A percentile compares a stretch with the other conserved stretches of the same genome.
Conservation (phyloP, 2,888 invertebrate genomes). For the Diadromus collaris region DNA sequence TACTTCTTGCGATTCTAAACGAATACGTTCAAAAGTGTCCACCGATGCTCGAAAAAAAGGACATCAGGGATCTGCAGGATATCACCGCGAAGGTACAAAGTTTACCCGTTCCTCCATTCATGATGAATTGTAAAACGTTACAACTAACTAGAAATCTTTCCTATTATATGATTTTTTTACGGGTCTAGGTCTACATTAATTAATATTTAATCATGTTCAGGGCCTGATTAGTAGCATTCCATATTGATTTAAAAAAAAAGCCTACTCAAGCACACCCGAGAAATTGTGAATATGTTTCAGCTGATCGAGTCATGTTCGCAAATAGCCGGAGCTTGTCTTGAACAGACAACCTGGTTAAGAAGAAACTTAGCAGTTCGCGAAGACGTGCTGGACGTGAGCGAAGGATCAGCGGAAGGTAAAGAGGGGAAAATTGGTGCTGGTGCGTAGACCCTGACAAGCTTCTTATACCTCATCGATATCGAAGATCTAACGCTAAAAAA, state of each 20-base stretch:
- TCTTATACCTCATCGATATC: background rate
- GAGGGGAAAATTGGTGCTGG: constrained; percentile 74
- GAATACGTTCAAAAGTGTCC: constrained; percentile 92
- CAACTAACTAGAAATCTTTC: background rate
- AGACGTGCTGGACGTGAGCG: constrained; percentile 81
- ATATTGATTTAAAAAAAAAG: background rate
- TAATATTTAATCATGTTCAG: background rate
- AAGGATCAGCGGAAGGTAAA: constrained; percentile 77
- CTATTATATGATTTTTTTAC: constrained; percentile 40
- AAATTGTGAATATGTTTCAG: no score
- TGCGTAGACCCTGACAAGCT: constrained; percentile 64
- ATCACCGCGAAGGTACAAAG: constrained; percentile 84
- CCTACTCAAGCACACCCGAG: background rate
- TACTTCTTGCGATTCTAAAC: constrained; percentile 89
- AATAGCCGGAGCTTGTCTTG: constrained; percentile 94
- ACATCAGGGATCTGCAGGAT: constrained; percentile 90
- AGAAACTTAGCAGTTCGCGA: constrained; percentile 90
- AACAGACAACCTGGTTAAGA: constrained; percentile 94
- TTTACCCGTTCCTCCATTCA: background rate
- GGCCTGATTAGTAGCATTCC: background rate
- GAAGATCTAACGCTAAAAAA: background rate
- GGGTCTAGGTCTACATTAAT: background rate
- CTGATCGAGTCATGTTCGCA: constrained; percentile 91
- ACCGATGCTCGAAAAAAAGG: constrained; percentile 89
- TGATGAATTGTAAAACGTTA: background rate